Conservation (phyloP, 1,140 invertebrate species). For the Scaptomyza pallida region DNA sequence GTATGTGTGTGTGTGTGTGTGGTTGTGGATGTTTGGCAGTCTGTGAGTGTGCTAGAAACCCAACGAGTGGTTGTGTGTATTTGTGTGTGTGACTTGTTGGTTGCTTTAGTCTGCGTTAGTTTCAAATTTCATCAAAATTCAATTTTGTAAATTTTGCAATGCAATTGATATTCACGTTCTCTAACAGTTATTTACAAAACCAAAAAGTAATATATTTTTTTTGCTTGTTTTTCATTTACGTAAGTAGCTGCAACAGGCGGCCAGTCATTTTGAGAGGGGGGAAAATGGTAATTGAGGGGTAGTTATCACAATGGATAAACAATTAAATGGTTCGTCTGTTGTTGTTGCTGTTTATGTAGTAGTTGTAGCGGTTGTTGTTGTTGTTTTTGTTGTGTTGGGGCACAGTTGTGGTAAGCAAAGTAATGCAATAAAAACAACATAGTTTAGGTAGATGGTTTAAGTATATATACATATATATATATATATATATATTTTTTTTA, state of each 20-base stretch:
- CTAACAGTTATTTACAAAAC: conserved; percentile 75
- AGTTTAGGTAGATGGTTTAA: conserved; percentile 52
- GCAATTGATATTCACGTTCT: conserved; percentile 21
- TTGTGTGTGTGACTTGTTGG: conserved; percentile 52
- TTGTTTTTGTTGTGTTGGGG: conserved; percentile 24
- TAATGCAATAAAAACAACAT: conserved; percentile 72
- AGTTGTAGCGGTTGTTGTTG: not conserved
- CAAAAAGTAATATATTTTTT: conserved; percentile 80
- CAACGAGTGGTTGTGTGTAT: conserved; percentile 32
- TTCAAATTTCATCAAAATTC: conserved; percentile 47
- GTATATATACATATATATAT: conserved; percentile 50
- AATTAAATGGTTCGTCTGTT: conserved; percentile 10
- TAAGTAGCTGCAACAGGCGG: conserved; percentile 36
- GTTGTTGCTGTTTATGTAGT: conserved; percentile 26
- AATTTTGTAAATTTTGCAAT: conserved; percentile 42
- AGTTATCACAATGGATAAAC: conserved; percentile 7
- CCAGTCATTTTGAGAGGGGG: conserved; percentile 10
- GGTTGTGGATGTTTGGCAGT: conserved; percentile 5
- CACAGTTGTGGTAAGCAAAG: conserved; percentile 51
- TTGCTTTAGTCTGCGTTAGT: conserved; percentile 54
- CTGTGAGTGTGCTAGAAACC: conserved; percentile 35
- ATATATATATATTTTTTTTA: conserved; percentile 35
- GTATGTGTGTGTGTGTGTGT: conserved; percentile 27
- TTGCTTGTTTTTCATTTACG: conserved; percentile 6
- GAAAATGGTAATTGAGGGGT: too few species aligned